Percentiles rank a stretch among this genome's conserved stretches.
phyloP scores from a whole-genome alignment of 1,140 invertebrate species.

The Lordiphosa clarofinis region DNA sequence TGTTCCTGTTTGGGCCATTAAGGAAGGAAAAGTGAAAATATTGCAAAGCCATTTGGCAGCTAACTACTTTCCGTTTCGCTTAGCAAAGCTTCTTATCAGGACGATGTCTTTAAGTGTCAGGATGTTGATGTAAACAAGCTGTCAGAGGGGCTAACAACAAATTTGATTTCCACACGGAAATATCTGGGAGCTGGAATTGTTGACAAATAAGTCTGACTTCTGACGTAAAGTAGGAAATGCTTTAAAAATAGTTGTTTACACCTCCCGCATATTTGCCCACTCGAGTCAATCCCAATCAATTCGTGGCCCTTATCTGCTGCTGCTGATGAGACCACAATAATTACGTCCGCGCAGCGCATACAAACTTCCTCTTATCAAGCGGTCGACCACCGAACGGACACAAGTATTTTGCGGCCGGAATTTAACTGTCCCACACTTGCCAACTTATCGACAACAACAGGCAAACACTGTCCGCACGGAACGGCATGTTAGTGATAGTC shows the following conservation, averaged over 20 bases:
- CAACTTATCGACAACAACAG: constrained; percentile 10
- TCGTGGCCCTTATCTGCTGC: constrained; percentile 10
- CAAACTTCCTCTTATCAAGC: constrained; percentile 20
- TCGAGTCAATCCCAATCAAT: constrained; percentile 23
- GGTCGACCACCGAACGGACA: constrained; percentile 28
- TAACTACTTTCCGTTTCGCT: constrained; percentile 38
- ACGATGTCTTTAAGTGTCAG: constrained; percentile 8
- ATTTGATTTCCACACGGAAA: constrained; percentile 49
- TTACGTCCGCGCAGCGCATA: constrained; percentile 46
- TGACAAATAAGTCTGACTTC: too few relatives aligned
- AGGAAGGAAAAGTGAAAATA: constrained; percentile 20
- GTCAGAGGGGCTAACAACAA: constrained; percentile 56
- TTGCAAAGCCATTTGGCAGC: constrained; percentile 47
- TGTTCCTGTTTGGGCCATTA: constrained; percentile 7
- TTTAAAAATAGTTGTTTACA: too few relatives aligned
- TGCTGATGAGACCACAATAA: constrained; percentile 42
- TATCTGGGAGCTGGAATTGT: background rate
- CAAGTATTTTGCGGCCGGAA: constrained; percentile 39
- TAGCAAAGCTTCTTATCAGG: constrained; percentile 8
- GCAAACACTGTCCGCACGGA: background rate
- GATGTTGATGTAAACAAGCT: constrained; percentile 68
- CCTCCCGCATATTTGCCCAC: background rate
- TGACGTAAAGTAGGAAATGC: too few relatives aligned
- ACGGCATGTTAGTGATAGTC: constrained; percentile 41
- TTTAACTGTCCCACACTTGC: constrained; percentile 30